Base-by-base conservation (phyloP, 2,888 invertebrate species). In the Parascotia fuliginaria region DNA sequence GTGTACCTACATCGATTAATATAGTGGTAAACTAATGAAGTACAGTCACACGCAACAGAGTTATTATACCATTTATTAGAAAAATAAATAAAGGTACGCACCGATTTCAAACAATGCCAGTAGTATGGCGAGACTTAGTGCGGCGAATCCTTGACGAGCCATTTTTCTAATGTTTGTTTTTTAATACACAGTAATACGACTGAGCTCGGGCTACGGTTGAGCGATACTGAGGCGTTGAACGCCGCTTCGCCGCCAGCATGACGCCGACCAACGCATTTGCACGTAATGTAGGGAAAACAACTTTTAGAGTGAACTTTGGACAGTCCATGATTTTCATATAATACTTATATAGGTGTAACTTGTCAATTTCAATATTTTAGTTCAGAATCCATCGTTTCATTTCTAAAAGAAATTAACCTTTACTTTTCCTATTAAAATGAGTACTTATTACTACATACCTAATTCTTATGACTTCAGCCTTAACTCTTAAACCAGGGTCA, bases 61-160 rank as follows among this genome's bases (percentile, higher is more conserved):
- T 33, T 22, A 32, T 6, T 9, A 14, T 32, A 38, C 36, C 27
- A 1, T 6, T 36, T 13, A 43, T n/a, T 42, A 7, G 38, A 44
- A 9, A 13, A 27, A 42, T 31, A 9, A 31, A 38, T 42, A 28
- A 52, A 50, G 45, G 36, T 38, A 84, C 90, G 29, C 81, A 91
- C 91, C 91, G 40, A 87, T 70, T 74, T 89, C 85, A 37, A 91
- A 72, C 33, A 87, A 68, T 12, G 90, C 88, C 70, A 91, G 64
- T 33, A 91, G 63, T 37, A 89, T 76, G 54, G 80, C 85, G 42
- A 90, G 56, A 69, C 78, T 81, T 47, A 87, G 68, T 42, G 75
- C 79, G 58, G 58, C 51, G 68, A 67, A 57, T 69, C 75, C 82
- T 79, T 75, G 82, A 68, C 83, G 82, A 60, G 82, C 83, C 87